Base-by-base conservation (phyloP, 1,140 invertebrate genomes). In the Myzus persicae region DNA sequence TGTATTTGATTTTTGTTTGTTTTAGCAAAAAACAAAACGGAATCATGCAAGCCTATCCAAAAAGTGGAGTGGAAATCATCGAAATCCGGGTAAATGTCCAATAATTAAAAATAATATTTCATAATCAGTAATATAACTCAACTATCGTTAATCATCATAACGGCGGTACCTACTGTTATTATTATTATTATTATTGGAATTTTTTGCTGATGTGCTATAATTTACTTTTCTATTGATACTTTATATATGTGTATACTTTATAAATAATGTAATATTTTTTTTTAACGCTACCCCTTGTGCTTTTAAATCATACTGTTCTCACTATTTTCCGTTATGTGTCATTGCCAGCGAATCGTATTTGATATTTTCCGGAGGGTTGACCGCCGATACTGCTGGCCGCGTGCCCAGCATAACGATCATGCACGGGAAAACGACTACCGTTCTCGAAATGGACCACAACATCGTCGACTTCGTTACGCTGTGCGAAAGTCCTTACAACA, bases 371-470 rank as follows among this genome's bases (percentile, higher is more conserved):
- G 99, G 99, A 94, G 99, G 99, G 67, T 96, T 99, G 95, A 97
- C 98, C 84, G 97, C 97, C 94, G 98, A 99, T 95, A 97, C 97
- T 95, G 97, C 97, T 94, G 98, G 98, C 93, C 96, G 97, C 94
- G 98, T 98, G 93, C 99, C 99, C 94, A 98, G 98, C 95, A 98
- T 99, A 95, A 99, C 99, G 42, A 98, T 99, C 93, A 98, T 99
- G 95, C 98, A 98, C 95, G 98, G 97, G 93, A 98, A 99, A 96
- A 98, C 97, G 94, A 99, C 98, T 81, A 99, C 99, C 4, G 98
- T 99, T 90, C 96, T 99, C 94, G 99, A 99, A 96, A 99, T 99
- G 99, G 99, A 99, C 95, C 98, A 99, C 95, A 98, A 97, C 95
- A 98, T 99, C 90, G 97, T 99, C 90, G 99, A 99, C 96, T 99